A percentile compares a stretch with the other conserved stretches of the same genome.
phyloP scores from a whole-genome alignment of 2,888 invertebrate genomes.

The Lasius platythorax region DNA sequence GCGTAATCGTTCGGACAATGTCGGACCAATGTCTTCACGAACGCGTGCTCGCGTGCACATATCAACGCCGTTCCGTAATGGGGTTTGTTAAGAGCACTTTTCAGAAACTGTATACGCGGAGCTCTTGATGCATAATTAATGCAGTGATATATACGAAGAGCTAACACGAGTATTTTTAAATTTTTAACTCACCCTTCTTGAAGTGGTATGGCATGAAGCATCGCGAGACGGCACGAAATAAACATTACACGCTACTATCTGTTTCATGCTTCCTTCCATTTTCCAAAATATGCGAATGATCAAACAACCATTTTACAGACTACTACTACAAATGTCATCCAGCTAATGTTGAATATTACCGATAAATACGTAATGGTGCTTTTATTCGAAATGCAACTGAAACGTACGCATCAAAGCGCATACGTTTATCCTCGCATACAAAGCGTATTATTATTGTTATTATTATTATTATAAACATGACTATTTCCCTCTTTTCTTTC shows the following conservation, averaged over 20 bases:
- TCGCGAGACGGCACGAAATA: constrained; percentile 28
- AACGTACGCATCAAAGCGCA: background rate
- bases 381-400: background rate
- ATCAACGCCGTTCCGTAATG: constrained; percentile 19
- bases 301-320: background rate
- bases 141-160: background rate
- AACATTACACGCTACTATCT: background rate
- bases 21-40: background rate
- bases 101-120: constrained; percentile 7
- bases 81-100: constrained; percentile 32
- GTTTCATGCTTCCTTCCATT: constrained; percentile 6
- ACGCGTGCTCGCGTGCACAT: constrained; percentile 1
- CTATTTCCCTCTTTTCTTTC: background rate
- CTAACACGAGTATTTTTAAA: constrained; percentile 17
- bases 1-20: constrained; percentile 30
- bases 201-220: constrained; percentile 5
- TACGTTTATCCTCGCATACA: background rate
- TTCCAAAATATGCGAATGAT: constrained; percentile 12
- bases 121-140: constrained; percentile 41
- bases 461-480: background rate
- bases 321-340: background rate
- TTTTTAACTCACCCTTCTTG: constrained; percentile 1
- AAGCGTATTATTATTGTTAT: background rate
- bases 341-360: background rate
- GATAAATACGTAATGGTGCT: background rate